A percentile compares a stretch with the other conserved stretches of the same genome.
Evolutionary conservation across 2,888 invertebrate genomes (phyloP).

Genomic region (Aspidapion aeneum): DNA sequence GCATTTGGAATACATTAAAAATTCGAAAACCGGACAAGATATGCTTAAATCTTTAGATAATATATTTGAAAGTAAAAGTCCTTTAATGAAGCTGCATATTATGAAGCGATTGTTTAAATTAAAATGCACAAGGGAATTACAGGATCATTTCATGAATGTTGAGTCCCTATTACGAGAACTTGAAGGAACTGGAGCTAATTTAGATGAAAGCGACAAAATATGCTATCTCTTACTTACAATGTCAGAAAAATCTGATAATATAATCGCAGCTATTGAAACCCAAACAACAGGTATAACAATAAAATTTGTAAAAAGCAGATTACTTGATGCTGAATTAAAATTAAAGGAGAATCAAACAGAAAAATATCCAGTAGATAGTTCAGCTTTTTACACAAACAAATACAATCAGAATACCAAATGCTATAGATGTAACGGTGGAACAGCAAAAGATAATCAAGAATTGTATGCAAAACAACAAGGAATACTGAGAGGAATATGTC

Average conservation of each 20-base stretch:
- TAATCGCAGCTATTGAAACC: neutral
- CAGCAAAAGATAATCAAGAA: too few relatives aligned
- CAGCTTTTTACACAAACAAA: neutral
- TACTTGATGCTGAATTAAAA: neutral
- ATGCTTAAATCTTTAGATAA: neutral
- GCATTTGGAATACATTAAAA: too few relatives aligned
- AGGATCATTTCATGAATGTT: neutral
- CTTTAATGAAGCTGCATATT: neutral
- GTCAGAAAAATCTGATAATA: neutral
- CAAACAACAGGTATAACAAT: neutral
- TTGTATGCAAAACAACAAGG: too few relatives aligned
- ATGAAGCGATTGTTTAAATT: neutral
- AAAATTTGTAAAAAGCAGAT: neutral
- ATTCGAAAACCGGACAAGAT: too few relatives aligned
- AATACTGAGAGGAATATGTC: too few relatives aligned
- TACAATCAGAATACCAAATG: neutral
- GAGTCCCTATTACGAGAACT: neutral
- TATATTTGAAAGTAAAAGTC: neutral
- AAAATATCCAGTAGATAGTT: neutral
- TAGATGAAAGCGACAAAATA: neutral
- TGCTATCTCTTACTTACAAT: neutral
- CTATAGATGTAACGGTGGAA: neutral
- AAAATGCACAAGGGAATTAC: neutral
- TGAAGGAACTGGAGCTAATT: neutral
- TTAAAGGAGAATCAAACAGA: neutral